Evolutionary conservation across 2,113 vertebrate genomes (phyloP).

Genomic region (Semicossyphus pulcher): DNA sequence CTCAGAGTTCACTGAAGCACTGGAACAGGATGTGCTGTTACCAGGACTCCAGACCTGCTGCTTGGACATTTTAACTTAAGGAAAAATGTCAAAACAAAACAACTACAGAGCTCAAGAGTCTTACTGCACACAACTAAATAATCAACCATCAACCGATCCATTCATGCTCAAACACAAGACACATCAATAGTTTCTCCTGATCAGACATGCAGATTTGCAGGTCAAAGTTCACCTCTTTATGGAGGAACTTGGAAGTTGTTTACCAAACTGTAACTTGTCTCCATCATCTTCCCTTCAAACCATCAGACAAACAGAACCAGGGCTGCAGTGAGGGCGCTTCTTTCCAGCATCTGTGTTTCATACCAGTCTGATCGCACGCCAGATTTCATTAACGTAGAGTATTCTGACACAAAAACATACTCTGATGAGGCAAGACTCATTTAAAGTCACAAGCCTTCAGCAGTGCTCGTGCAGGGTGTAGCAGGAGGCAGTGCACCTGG

Average conservation of each 20-base stretch:
- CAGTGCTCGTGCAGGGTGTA: background rate
- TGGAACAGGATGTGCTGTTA: too few species aligned
- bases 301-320: background rate
- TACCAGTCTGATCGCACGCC: background rate
- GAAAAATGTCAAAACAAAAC: too few species aligned
- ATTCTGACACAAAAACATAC: background rate
- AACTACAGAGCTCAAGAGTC: too few species aligned
- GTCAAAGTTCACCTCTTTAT: background rate
- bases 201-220: background rate
- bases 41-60: too few species aligned
- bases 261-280: background rate
- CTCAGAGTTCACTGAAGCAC: too few species aligned
- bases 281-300: background rate
- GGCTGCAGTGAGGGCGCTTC: background rate
- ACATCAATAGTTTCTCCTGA: background rate
- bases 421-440: background rate
- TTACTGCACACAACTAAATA: background rate
- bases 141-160: background rate
- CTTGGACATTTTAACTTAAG: too few species aligned
- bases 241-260: background rate
- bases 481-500: slow-evolving; percentile 63
- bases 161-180: background rate
- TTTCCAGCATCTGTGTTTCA: background rate
- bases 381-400: background rate
- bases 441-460: slow-evolving; percentile 6